These are phyloP conservation scores for Scaptodrosophila latifasciaeformis DNA, from an alignment of 2,888 invertebrate genomes.

Conservation along the genomic window DNA sequence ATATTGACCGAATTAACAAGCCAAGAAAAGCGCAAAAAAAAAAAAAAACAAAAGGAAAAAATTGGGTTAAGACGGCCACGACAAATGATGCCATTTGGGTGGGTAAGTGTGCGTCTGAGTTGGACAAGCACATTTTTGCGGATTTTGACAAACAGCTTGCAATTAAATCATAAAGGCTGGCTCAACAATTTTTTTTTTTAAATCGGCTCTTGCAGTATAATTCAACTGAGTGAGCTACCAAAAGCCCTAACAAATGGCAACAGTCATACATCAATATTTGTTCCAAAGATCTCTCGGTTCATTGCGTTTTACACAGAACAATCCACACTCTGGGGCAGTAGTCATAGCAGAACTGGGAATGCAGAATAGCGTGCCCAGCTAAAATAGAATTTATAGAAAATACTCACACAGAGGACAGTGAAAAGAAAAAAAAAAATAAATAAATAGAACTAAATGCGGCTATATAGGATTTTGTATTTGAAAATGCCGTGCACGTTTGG, in stretches of 20 bases:
- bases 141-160: no score
- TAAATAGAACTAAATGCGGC: conserved; percentile 47
- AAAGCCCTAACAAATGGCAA: conserved; percentile 33
- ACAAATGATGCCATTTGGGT: background rate
- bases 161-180: no score
- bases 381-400: conserved; percentile 17
- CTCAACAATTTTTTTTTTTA: no score
- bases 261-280: conserved; percentile 31
- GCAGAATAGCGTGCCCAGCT: conserved; percentile 8
- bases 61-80: background rate
- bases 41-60: conserved; percentile 38
- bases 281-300: background rate
- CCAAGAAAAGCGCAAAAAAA: conserved; percentile 50
- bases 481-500: conserved; percentile 54
- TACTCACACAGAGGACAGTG: no score
- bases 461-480: conserved; percentile 47
- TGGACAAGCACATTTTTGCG: no score
- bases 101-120: no score
- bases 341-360: background rate
- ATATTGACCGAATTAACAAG: conserved; percentile 71
- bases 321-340: no score
- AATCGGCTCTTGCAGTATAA: conserved; percentile 5
- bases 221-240: background rate
- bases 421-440: background rate
- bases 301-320: conserved; percentile 4